Conservation (phyloP, 2,113 vertebrate genomes). For the Leptocoma aspasia region DNA sequence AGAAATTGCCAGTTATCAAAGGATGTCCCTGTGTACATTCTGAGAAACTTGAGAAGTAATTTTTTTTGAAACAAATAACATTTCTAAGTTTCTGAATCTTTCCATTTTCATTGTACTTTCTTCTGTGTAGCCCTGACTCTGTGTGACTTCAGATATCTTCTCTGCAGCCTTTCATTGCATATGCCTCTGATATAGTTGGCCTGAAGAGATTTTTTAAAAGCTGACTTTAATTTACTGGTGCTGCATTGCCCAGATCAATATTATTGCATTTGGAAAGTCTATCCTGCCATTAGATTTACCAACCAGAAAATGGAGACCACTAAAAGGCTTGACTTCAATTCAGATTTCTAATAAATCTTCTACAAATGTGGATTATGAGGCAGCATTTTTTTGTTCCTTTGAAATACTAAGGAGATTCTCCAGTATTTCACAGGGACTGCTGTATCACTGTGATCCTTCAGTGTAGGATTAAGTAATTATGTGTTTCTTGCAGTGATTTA, state of each 20-base stretch:
- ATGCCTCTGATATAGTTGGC: not conserved
- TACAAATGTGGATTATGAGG: not conserved
- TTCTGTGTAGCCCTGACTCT: not conserved
- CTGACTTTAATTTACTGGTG: conserved; percentile 28
- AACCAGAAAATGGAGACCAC: not conserved
- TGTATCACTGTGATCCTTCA: not conserved
- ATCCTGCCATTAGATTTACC: conserved; percentile 16
- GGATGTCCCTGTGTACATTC: not conserved
- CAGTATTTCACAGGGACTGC: not conserved
- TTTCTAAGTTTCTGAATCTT: not conserved
- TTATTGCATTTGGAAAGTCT: not conserved
- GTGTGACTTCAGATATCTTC: not conserved
- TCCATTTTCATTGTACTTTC: not conserved
- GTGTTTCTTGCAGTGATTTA: not conserved
- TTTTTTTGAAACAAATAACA: not conserved
- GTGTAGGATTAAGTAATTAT: not conserved
- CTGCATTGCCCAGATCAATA: conserved; percentile 8
- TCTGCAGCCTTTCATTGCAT: not conserved
- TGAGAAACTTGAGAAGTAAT: not conserved
- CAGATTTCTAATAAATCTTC: conserved; percentile 16
- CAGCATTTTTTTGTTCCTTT: not conserved
- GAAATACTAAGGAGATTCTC: not conserved
- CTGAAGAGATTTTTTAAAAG: not conserved
- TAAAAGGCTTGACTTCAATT: conserved; percentile 12
- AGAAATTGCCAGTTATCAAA: not conserved